Evolutionary conservation across 2,888 invertebrate genomes (phyloP).

Genomic region (Melikaiella ostensackeni): DNA sequence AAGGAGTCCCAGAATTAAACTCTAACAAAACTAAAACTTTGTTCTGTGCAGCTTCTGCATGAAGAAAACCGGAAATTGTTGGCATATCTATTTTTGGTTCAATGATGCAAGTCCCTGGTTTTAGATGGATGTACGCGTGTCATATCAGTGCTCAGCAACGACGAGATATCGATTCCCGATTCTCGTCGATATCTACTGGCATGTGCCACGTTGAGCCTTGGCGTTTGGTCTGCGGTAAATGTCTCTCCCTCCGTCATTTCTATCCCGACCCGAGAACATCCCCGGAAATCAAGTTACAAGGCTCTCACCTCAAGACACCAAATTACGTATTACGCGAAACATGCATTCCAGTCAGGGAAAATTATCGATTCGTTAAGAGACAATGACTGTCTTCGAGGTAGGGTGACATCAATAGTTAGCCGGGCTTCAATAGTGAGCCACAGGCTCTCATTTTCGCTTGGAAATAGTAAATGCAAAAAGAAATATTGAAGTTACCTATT

Average conservation of each 20-base stretch:
- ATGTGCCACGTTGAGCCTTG: slow-evolving; percentile 52
- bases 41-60: too few relatives aligned
- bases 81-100: slow-evolving; percentile 1
- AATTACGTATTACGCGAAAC: not conserved
- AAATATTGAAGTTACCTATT: too few relatives aligned
- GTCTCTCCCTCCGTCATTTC: not conserved
- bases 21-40: too few relatives aligned
- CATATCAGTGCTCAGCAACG: slow-evolving; percentile 41
- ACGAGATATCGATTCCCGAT: slow-evolving; percentile 56
- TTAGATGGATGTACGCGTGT: slow-evolving; percentile 37
- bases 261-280: not conserved
- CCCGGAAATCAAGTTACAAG: not conserved
- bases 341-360: not conserved
- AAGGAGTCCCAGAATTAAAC: too few relatives aligned
- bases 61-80: slow-evolving; percentile 19
- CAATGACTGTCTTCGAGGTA: too few relatives aligned
- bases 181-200: slow-evolving; percentile 44
- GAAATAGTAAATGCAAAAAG: too few relatives aligned
- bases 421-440: too few relatives aligned
- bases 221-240: slow-evolving; percentile 24
- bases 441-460: too few relatives aligned
- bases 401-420: too few relatives aligned
- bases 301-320: not conserved
- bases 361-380: not conserved
- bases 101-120: slow-evolving; percentile 13